Conservation (phyloP, 1,140 invertebrate species). For the Himalopsyche phryganea region DNA sequence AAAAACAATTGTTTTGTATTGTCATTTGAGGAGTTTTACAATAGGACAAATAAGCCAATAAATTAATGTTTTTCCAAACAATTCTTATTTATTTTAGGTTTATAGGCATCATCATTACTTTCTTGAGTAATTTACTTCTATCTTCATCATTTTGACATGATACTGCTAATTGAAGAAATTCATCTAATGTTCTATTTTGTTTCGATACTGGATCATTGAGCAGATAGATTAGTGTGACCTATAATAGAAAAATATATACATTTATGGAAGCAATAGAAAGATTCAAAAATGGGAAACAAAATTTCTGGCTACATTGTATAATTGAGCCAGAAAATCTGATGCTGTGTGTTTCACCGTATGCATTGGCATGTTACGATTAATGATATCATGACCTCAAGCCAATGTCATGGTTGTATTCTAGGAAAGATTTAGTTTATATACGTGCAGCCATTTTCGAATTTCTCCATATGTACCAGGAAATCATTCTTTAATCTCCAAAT, state of each 20-base stretch:
- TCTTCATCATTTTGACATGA: slow-evolving; percentile 13
- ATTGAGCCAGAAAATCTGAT: no score
- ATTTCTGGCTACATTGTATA: background rate
- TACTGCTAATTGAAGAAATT: slow-evolving; percentile 17
- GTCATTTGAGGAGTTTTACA: no score
- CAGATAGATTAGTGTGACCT: slow-evolving; percentile 22
- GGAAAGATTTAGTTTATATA: no score
- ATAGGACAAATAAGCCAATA: no score
- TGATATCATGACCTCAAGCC: no score
- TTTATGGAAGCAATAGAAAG: background rate
- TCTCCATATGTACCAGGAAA: no score
- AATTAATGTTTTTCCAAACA: no score
- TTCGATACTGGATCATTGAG: slow-evolving; percentile 19
- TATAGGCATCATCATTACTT: slow-evolving; percentile 8
- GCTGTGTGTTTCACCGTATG: no score
- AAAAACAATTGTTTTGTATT: background rate
- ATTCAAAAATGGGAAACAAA: background rate
- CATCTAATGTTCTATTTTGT: slow-evolving; percentile 3
- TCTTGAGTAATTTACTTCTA: slow-evolving; percentile 7
- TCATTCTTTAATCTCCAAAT: no score
- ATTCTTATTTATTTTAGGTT: slow-evolving; percentile 1
- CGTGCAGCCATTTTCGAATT: no score
- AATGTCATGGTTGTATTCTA: no score
- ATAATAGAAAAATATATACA: slow-evolving; percentile 14
- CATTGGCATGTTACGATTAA: no score